phyloP scores from a whole-genome alignment of 2,113 vertebrate genomes.

The Xyliphius kryptos region DNA sequence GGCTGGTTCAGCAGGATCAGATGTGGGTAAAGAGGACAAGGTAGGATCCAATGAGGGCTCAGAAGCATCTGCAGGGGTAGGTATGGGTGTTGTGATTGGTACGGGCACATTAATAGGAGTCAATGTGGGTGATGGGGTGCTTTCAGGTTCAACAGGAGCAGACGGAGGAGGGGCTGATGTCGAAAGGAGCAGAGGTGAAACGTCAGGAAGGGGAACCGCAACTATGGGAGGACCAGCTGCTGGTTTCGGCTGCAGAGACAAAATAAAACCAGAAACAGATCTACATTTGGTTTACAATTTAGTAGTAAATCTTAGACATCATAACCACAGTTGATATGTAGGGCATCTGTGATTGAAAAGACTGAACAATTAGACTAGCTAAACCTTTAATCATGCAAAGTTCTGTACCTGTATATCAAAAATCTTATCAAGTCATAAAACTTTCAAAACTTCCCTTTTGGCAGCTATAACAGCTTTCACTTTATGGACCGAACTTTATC shows the following conservation, averaged over 20 bases:
- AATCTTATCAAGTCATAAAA: no score
- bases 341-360: no score
- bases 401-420: no score
- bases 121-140: constrained; percentile 28
- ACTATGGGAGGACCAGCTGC: constrained; percentile 25
- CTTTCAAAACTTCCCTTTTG: no score
- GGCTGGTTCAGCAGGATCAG: constrained; percentile 36
- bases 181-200: constrained; percentile 36
- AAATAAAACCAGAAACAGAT: constrained; percentile 5
- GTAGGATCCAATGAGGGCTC: background rate
- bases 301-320: no score
- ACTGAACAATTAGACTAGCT: no score
- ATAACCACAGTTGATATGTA: no score
- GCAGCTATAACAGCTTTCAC: no score
- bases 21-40: background rate
- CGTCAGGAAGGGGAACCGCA: constrained; percentile 15
- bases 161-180: constrained; percentile 14
- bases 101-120: background rate
- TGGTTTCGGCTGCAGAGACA: constrained; percentile 55
- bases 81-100: background rate
- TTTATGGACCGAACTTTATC: no score
- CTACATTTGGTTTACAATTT: background rate
- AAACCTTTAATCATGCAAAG: no score
- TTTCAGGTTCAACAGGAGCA: background rate
- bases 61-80: background rate